Evolutionary conservation across 2,888 invertebrate species (phyloP).

Genomic region (Mesorhabditis sp.): DNA sequence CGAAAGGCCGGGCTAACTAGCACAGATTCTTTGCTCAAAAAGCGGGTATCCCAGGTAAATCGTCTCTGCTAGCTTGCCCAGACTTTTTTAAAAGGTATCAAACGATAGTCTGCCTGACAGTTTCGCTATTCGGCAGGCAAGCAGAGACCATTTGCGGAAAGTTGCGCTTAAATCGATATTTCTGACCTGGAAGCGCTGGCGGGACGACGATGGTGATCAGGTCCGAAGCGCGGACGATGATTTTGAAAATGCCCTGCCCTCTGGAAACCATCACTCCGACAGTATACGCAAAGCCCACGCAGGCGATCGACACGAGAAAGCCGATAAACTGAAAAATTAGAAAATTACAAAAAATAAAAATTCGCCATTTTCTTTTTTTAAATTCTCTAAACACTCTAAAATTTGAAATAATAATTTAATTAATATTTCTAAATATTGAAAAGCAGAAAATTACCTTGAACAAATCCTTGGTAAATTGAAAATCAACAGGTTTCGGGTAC

Average conservation of each 20-base stretch:
- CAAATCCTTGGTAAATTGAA: constrained; percentile 67
- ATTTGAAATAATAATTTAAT: not conserved
- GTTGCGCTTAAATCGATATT: not conserved
- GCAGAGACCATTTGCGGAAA: not conserved
- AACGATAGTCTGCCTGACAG: too few species aligned
- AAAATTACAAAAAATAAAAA: not conserved
- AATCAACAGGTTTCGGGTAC: constrained; percentile 66
- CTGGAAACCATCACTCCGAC: constrained; percentile 74
- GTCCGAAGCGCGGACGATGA: constrained; percentile 77
- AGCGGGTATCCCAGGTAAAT: too few species aligned
- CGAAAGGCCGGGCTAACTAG: too few species aligned
- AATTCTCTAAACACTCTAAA: too few species aligned
- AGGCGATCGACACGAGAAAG: constrained; percentile 25
- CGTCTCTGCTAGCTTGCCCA: too few species aligned
- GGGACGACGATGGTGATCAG: constrained; percentile 89
- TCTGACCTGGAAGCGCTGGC: constrained; percentile 73
- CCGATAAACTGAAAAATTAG: constrained; percentile 23
- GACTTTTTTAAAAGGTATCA: too few species aligned
- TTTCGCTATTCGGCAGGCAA: too few species aligned
- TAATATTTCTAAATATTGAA: not conserved
- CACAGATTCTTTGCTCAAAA: too few species aligned
- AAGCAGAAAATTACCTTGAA: constrained; percentile 38
- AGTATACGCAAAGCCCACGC: constrained; percentile 67
- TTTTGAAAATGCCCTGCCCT: constrained; percentile 52
- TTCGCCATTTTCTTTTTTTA: not conserved